These are phyloP conservation scores for Stenoptilia bipunctidactyla DNA, from an alignment of 2,888 invertebrate species.

Conservation along the genomic window DNA sequence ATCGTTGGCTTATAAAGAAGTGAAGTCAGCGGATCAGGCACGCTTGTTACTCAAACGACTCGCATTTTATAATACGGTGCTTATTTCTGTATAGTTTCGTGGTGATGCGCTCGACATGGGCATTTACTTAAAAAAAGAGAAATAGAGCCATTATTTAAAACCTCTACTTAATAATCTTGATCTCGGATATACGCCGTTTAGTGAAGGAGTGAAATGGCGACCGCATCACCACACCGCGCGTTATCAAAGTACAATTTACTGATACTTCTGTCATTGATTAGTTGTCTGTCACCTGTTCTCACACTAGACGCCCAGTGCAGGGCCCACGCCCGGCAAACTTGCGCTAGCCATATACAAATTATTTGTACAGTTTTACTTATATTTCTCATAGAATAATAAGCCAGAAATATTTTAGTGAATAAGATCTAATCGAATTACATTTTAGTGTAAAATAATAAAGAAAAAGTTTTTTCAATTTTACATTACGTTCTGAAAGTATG, in stretches of 20 bases:
- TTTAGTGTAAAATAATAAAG: conserved; percentile 59
- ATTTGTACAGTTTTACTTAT: conserved; percentile 67
- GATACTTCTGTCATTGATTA: conserved; percentile 33
- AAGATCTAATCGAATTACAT: conserved; percentile 71
- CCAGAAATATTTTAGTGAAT: conserved; percentile 66
- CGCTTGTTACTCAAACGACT: conserved; percentile 34
- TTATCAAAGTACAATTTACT: conserved; percentile 48
- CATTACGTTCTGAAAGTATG: conserved; percentile 38
- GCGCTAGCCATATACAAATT: conserved; percentile 9
- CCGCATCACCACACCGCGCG: conserved; percentile 24
- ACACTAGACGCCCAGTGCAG: background rate
- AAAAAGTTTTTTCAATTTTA: conserved; percentile 37
- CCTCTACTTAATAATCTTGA: too few relatives aligned
- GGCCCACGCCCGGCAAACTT: conserved; percentile 1
- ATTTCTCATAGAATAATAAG: conserved; percentile 64
- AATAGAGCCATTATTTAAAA: too few relatives aligned
- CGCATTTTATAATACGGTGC: conserved; percentile 50
- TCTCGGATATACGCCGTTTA: too few relatives aligned
- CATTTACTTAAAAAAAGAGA: too few relatives aligned
- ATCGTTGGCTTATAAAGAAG: background rate
- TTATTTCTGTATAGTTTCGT: conserved; percentile 21
- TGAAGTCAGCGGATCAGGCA: background rate
- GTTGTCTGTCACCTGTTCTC: conserved; percentile 23
- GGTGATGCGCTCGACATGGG: background rate
- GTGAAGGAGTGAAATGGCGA: background rate